phyloP scores from a whole-genome alignment of 2,888 invertebrate species.

The Stenolophus ochropezus region DNA sequence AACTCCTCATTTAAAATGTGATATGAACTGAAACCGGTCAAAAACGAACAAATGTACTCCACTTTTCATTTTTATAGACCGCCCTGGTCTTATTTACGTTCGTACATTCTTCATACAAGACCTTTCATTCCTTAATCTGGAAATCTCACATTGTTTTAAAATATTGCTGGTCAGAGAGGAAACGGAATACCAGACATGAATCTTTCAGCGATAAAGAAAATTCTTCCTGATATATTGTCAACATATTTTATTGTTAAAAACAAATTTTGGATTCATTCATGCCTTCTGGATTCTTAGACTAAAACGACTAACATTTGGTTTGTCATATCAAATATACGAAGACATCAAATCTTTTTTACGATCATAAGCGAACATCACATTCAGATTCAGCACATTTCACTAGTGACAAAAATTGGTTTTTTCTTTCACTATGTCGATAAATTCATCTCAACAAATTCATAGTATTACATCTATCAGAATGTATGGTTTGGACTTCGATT shows the following conservation, averaged over 20 bases:
- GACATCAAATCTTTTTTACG: no score
- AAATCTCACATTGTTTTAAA: slow-evolving; percentile 48
- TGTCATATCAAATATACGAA: no score
- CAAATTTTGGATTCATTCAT: no score
- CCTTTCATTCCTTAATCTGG: slow-evolving; percentile 47
- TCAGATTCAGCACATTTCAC: no score
- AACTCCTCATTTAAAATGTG: slow-evolving; percentile 16
- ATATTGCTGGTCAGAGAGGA: slow-evolving; percentile 38
- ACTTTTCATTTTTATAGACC: slow-evolving; percentile 54
- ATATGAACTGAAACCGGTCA: slow-evolving; percentile 46
- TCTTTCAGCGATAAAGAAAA: not conserved
- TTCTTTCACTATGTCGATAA: no score
- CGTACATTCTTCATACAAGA: slow-evolving; percentile 49
- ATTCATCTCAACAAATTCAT: no score
- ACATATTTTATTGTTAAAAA: not conserved
- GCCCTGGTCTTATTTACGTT: slow-evolving; percentile 37
- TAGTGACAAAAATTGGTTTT: no score
- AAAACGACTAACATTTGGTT: no score
- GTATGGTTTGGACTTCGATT: no score
- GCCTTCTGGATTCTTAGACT: no score
- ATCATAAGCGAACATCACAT: no score
- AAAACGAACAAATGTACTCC: slow-evolving; percentile 48
- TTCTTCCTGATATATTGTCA: not conserved
- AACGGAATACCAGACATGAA: slow-evolving; percentile 18
- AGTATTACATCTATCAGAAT: no score